Evolutionary conservation across 2,888 invertebrate species (phyloP).

Genomic region (Muschampia plurimacula): DNA sequence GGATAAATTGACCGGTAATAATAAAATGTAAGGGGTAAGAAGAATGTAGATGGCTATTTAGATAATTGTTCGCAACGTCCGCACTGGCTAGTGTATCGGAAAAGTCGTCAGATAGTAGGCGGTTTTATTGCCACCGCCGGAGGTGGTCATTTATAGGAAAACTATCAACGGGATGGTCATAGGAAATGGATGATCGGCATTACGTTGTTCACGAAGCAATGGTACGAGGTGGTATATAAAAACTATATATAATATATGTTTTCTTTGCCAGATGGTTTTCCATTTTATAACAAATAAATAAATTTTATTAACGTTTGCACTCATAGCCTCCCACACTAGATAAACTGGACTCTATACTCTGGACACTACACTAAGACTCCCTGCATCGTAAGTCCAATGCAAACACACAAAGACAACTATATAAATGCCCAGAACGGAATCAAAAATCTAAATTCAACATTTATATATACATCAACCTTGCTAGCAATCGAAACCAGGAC

Average conservation of each 20-base stretch:
- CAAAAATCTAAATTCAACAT: too few relatives aligned
- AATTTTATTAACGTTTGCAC: too few relatives aligned
- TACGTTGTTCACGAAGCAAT: slow-evolving; percentile 61
- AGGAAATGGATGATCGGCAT: slow-evolving; percentile 73
- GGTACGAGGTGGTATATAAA: not conserved
- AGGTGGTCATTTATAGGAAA: slow-evolving; percentile 82
- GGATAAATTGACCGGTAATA: slow-evolving; percentile 86
- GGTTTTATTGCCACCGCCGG: slow-evolving; percentile 75
- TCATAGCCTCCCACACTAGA: too few relatives aligned
- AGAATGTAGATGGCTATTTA: slow-evolving; percentile 86
- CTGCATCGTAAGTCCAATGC: too few relatives aligned
- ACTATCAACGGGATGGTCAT: slow-evolving; percentile 73
- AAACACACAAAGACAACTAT: too few relatives aligned
- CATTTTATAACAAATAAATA: not conserved
- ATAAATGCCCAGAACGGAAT: too few relatives aligned
- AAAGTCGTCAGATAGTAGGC: slow-evolving; percentile 72
- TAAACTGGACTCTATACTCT: too few relatives aligned
- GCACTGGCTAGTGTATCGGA: slow-evolving; percentile 80
- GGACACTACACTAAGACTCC: too few relatives aligned
- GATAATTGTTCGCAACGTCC: slow-evolving; percentile 84
- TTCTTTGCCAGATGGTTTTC: too few relatives aligned
- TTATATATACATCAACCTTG: too few relatives aligned
- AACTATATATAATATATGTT: too few relatives aligned
- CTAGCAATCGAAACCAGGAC: too few relatives aligned
- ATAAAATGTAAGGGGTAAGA: slow-evolving; percentile 86